Base-by-base conservation (phyloP, 1,140 invertebrate species). In the Brachionus calyciflorus region DNA sequence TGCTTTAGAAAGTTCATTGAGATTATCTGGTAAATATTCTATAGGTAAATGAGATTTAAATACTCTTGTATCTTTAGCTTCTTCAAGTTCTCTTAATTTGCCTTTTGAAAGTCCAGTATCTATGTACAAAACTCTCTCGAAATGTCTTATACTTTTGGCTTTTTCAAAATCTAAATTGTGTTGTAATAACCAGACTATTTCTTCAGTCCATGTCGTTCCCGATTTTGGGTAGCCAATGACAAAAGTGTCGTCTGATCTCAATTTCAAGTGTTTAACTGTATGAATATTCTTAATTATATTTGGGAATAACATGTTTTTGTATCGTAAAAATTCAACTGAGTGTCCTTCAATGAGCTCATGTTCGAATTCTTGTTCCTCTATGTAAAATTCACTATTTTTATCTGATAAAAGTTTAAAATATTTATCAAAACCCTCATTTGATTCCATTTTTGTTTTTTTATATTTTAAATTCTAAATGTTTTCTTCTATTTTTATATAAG, bases 11-110 rank as follows among this genome's bases (percentile, higher is more conserved):
- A 12, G 0, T 65, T 65, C 30, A 30, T 65, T 28, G 9, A 65
- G 12, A 44, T 44, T 44, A 37, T 21, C 10, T 26, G 60, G 60
- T 17, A 65, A 21, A 65, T 44, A 28, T 14, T 65, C 41, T 10
- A 65, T 44, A 24, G 60, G 60, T 44, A 65, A 44, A 41, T 65
- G 60, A 44, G 60, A 65, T 24, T 65, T 65, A 37, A 65, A 65
- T 44, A 65, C 60, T 46, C 60, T n/a, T n/a, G n/a, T n/a, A 7
- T 10, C 9, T 24, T 4, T 14, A 5, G 30, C 0, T 60, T 30
- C 33, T 60, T 19, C 37, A 17, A 65, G 5, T 24, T 46, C n/a
- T 44, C 21, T n/a, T 1, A 44, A 21, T 24, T 44, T 44, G 21
- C 24, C 24, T 41, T 65, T 41, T 14, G 60, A 65, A 44, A 44